Evolutionary conservation across 2,888 invertebrate species (phyloP), one percentile per base, ranked within the genome.

Genomic region (Phorcus lineatus): DNA sequence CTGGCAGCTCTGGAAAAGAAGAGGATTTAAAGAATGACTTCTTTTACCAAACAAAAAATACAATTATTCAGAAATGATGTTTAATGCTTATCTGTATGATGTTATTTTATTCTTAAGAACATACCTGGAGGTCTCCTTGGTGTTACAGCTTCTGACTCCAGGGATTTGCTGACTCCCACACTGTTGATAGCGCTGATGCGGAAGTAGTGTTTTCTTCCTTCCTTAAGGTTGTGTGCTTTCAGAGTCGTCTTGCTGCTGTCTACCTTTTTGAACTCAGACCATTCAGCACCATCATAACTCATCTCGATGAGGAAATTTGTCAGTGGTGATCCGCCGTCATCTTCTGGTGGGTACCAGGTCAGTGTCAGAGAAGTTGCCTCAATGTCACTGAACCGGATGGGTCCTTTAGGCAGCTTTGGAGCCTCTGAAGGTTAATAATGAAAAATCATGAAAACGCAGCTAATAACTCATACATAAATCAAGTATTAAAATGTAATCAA

Each of bases 321-420:
- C 75, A 92, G 83, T 0, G 87, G 86, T 19, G 87, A 83, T 1
- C 91, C 91, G 16, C 91, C 91, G 81, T 91, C 89, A 70, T 86
- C 84, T 31, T 86, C 85, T 7, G 91, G 91, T 0, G 86, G 82
- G 24, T 82, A 82, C 92, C 92, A 92, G 53, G 81, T 83, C 76
- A 92, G 76, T 19, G 84, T 85, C 24, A 89, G 88, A 28, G 87
- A 84, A 77, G 81, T 84, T 28, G 78, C 84, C 86, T 95, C 95
- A 80, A 96, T 94, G 90, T 96, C 96, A 84, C 95, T 95, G 88
- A 96, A 94, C 40, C 84, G 82, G 28, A 93, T 82, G 80, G 88
- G 86, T 62, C 91, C 90, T 80, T 86, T 82, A 6, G 93, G 93
- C 55, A 88, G 84, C n/a, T 88, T 83, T 55, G 92, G 92, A 36